phyloP scores from a whole-genome alignment of 2,888 invertebrate species.

The Parnassius apollo region DNA sequence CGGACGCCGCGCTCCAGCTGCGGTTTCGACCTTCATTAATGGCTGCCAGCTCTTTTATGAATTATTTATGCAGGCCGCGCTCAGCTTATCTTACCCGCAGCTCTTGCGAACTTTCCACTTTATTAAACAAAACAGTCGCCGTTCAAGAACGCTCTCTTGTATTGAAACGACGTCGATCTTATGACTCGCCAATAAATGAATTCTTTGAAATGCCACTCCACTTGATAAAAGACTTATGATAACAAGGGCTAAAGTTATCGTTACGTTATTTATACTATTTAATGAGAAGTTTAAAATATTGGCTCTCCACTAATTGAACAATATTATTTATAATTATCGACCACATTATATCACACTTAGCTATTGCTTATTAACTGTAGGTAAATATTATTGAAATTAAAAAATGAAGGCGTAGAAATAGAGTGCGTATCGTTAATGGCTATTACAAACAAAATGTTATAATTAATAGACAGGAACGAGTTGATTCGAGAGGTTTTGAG shows the following conservation, averaged over 20 bases:
- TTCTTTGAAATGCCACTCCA: not conserved
- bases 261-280: no score
- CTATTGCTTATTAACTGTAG: conserved; percentile 40
- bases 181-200: conserved; percentile 45
- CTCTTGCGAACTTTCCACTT: conserved; percentile 62
- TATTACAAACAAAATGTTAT: conserved; percentile 77
- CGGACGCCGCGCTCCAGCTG: conserved; percentile 45
- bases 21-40: conserved; percentile 69
- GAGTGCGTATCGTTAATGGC: conserved; percentile 67
- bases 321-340: no score
- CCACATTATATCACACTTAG: conserved; percentile 3
- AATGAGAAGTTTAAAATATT: no score
- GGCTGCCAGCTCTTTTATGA: conserved; percentile 68
- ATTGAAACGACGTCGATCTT: conserved; percentile 66
- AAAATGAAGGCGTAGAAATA: conserved; percentile 9
- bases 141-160: conserved; percentile 63
- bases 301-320: no score
- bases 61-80: conserved; percentile 69
- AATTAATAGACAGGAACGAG: conserved; percentile 72
- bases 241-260: no score
- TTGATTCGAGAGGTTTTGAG: conserved; percentile 63
- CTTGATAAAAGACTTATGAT: not conserved
- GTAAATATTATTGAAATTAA: conserved; percentile 37
- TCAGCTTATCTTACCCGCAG: conserved; percentile 59
- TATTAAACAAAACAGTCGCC: conserved; percentile 68